Conservation (phyloP, 35 echinoderm and acorn worm species). For the Amphiura filiformis region DNA sequence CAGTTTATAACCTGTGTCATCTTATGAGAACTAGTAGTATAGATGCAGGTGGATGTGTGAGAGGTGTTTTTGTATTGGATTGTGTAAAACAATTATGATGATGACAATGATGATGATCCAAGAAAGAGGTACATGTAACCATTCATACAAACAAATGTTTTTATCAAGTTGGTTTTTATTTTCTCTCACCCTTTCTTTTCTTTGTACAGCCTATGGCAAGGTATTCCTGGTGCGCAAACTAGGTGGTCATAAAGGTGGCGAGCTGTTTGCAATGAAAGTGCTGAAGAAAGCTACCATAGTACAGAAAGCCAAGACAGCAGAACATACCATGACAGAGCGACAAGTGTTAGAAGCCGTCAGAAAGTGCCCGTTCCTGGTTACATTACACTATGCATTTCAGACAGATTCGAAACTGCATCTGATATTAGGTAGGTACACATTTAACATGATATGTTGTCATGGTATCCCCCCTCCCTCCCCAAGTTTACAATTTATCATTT, state of each 20-base stretch:
- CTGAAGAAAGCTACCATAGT: slow-evolving; percentile 99
- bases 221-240: slow-evolving; percentile 96
- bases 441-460: too few species aligned
- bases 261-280: slow-evolving; percentile 99
- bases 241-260: slow-evolving; percentile 65
- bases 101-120: too few species aligned
- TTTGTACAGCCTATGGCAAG: slow-evolving; percentile 99
- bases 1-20: too few species aligned
- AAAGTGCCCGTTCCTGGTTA: slow-evolving; percentile 82
- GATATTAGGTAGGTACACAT: slow-evolving; percentile 86
- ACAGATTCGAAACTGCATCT: slow-evolving; percentile 97
- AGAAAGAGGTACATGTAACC: too few species aligned
- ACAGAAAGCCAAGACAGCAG: slow-evolving; percentile 97
- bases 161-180: too few species aligned
- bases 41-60: too few species aligned
- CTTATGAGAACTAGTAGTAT: too few species aligned
- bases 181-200: too few species aligned
- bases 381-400: slow-evolving; percentile 98
- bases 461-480: neutral
- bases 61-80: too few species aligned
- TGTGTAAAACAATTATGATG: too few species aligned
- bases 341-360: slow-evolving; percentile 91
- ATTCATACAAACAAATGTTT: too few species aligned
- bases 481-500: neutral
- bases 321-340: slow-evolving; percentile 95